phyloP scores from a whole-genome alignment of 2,797 vertebrate genomes.

The Sphenodon punctatus region DNA sequence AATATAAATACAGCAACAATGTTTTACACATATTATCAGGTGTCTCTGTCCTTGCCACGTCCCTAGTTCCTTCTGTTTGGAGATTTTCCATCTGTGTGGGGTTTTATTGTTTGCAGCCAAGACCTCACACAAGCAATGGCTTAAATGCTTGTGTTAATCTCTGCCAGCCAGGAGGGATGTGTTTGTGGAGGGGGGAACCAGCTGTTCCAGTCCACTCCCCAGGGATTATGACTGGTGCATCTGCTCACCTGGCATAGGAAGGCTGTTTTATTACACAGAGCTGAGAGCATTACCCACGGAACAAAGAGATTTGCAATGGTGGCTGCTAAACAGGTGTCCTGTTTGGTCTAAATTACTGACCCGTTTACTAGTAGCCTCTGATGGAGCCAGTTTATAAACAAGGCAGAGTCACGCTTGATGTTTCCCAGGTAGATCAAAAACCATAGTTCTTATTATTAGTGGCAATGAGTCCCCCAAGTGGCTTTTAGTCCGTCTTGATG shows the following conservation, averaged over 20 bases:
- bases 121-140: not conserved
- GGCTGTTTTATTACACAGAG: not conserved
- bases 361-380: not conserved
- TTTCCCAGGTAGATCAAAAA: not conserved
- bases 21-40: too few relatives aligned
- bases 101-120: not conserved
- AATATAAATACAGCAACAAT: too few relatives aligned
- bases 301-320: too few relatives aligned
- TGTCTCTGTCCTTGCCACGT: not conserved
- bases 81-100: not conserved
- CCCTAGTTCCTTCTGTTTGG: not conserved
- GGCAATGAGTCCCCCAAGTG: not conserved
- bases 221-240: not conserved
- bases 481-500: not conserved
- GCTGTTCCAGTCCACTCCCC: not conserved
- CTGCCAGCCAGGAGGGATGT: not conserved
- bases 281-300: not conserved
- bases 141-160: rapidly evolving
- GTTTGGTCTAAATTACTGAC: not conserved
- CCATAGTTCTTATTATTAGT: not conserved
- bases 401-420: not conserved
- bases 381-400: not conserved
- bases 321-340: not conserved
- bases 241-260: not conserved
- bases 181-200: not conserved